Conservation (phyloP, 2,113 vertebrate species). For the Ardeotis arabs region DNA sequence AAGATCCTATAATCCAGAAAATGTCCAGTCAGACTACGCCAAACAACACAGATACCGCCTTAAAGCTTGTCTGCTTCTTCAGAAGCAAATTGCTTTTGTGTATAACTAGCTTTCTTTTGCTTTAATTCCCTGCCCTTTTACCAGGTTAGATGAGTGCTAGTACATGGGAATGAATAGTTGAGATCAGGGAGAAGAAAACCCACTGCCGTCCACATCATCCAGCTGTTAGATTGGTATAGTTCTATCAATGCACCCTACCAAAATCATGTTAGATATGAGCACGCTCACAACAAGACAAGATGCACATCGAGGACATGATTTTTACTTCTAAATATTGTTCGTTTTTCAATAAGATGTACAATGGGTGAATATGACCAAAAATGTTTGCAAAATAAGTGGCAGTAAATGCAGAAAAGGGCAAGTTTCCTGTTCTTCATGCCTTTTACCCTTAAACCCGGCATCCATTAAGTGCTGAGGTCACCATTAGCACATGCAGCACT, state of each 20-base stretch:
- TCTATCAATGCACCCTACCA: too few species aligned
- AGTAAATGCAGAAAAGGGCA: rapidly evolving
- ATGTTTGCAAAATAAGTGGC: neutral
- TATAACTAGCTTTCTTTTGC: neutral
- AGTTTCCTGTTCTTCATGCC: rapidly evolving
- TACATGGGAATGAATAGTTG: neutral
- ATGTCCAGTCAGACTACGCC: neutral
- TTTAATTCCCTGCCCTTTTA: neutral
- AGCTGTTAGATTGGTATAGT: neutral
- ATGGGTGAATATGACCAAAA: neutral
- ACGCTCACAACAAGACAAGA: neutral
- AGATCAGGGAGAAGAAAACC: neutral
- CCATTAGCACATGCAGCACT: rapidly evolving
- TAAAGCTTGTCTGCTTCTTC: neutral
- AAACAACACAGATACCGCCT: neutral
- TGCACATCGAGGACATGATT: neutral
- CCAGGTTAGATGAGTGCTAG: neutral
- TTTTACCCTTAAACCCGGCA: neutral
- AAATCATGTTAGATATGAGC: rapidly evolving
- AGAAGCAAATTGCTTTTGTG: neutral
- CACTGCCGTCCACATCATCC: too few species aligned
- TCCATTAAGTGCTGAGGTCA: rapidly evolving
- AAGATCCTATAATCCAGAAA: neutral
- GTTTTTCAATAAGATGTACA: neutral
- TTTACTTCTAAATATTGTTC: neutral